Evolutionary conservation across 1,140 invertebrate genomes (phyloP).

Genomic region (Trissolcus basalis): DNA sequence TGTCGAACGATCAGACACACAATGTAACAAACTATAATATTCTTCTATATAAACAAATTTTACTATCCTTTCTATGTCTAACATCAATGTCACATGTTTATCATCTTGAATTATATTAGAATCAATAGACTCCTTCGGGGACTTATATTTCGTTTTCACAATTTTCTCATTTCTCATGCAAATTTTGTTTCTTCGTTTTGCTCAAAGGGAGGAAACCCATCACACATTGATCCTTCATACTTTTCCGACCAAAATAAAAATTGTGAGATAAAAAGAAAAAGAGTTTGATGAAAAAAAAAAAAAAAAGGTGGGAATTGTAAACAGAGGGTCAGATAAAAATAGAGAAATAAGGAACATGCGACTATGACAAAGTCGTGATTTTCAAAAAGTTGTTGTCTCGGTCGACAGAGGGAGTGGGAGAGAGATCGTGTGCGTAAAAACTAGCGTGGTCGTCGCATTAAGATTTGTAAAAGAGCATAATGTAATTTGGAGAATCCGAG

Average conservation of each 20-base stretch:
- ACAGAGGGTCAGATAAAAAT: neutral
- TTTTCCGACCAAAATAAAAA: too few species aligned
- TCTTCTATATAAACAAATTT: too few species aligned
- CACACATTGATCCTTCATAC: too few species aligned
- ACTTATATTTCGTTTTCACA: too few species aligned
- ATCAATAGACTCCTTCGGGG: neutral
- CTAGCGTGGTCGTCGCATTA: conserved; percentile 16
- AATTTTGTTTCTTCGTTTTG: too few species aligned
- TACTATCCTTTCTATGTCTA: neutral
- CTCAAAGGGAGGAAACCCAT: too few species aligned
- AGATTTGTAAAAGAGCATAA: conserved; percentile 45
- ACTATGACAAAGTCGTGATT: conserved; percentile 25
- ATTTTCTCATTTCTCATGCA: too few species aligned
- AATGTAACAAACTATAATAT: too few species aligned
- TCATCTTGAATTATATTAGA: neutral
- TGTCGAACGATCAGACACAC: too few species aligned
- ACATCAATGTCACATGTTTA: neutral
- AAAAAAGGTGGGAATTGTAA: conserved; percentile 4
- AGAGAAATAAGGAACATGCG: conserved; percentile 23
- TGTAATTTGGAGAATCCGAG: conserved; percentile 58
- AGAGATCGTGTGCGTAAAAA: conserved; percentile 40
- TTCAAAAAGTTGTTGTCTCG: neutral
- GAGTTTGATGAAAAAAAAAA: conserved; percentile 14
- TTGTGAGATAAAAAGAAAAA: too few species aligned
- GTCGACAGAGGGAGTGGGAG: conserved; percentile 25